These are phyloP conservation scores for Idaea straminata DNA, from an alignment of 2,888 invertebrate species.

Conservation along the genomic window DNA sequence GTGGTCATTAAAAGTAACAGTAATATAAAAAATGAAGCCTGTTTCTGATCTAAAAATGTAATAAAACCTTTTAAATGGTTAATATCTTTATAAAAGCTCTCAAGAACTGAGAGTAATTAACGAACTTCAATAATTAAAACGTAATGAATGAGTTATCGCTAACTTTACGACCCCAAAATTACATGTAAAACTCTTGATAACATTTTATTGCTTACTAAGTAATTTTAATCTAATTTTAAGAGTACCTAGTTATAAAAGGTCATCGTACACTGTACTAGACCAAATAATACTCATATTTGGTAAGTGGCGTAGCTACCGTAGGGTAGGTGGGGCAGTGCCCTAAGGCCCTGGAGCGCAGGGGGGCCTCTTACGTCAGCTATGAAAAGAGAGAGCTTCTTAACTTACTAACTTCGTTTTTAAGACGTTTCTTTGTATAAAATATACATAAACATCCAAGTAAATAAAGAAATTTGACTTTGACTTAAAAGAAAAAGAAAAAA, in stretches of 20 bases:
- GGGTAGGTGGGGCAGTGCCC: too few relatives aligned
- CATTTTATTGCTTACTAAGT: constrained; percentile 1
- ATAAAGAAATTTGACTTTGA: too few relatives aligned
- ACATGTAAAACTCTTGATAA: neutral
- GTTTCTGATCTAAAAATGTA: neutral
- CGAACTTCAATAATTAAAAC: constrained; percentile 1
- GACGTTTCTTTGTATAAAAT: too few relatives aligned
- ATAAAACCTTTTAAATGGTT: neutral
- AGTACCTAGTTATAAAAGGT: neutral
- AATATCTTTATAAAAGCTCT: constrained; percentile 1
- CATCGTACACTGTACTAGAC: neutral
- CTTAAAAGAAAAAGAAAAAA: too few relatives aligned
- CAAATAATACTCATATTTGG: too few relatives aligned
- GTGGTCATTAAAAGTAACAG: neutral
- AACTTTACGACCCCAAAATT: constrained; percentile 1
- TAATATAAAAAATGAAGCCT: neutral
- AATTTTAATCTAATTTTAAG: neutral
- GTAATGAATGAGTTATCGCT: constrained; percentile 1
- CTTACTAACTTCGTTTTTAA: too few relatives aligned
- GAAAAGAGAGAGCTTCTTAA: too few relatives aligned
- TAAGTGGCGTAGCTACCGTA: too few relatives aligned
- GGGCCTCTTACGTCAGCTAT: too few relatives aligned
- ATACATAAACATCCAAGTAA: too few relatives aligned
- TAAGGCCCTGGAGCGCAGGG: too few relatives aligned
- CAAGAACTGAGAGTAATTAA: neutral